phyloP scores from a whole-genome alignment of 53 echinoderm and acorn worm genomes.

The Henricia sp. region DNA sequence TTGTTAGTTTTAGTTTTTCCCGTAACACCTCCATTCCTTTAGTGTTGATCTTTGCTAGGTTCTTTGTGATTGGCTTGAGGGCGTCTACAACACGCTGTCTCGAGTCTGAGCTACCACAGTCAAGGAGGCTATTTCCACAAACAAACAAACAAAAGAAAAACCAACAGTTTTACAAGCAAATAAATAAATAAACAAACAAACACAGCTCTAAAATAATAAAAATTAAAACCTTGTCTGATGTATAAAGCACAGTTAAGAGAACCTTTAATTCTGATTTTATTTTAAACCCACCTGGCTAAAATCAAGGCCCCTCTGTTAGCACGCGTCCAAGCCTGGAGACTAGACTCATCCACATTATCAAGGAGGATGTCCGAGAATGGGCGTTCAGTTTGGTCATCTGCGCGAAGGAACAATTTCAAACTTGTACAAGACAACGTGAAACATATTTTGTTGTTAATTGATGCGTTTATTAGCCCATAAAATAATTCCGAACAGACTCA shows the following conservation, averaged over 20 bases:
- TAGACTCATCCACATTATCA: slow-evolving; percentile 60
- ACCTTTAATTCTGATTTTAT: no score
- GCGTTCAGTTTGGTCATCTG: slow-evolving; percentile 3
- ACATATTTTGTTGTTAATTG: no score
- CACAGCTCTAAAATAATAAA: neutral
- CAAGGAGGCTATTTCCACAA: slow-evolving; percentile 61
- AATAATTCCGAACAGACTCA: neutral
- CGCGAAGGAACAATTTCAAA: no score
- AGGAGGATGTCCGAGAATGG: slow-evolving; percentile 77
- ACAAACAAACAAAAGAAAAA: slow-evolving; percentile 15
- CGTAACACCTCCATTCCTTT: slow-evolving; percentile 70
- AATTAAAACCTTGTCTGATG: neutral
- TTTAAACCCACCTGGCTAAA: slow-evolving; percentile 69
- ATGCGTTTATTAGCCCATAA: no score
- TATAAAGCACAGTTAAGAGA: neutral
- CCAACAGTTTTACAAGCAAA: neutral
- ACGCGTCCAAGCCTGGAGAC: slow-evolving; percentile 76
- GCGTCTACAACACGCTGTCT: slow-evolving; percentile 34
- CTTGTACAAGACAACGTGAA: no score
- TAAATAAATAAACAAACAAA: slow-evolving; percentile 5
- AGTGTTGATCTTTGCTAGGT: slow-evolving; percentile 59
- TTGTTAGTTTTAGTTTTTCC: slow-evolving; percentile 56
- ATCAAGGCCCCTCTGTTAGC: slow-evolving; percentile 90
- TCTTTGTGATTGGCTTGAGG: slow-evolving; percentile 56
- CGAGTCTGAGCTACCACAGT: slow-evolving; percentile 62